A percentile compares a stretch with the other conserved stretches of the same genome.
Conservation (phyloP, 1,140 invertebrate genomes). For the Lasioglossum albipes region DNA sequence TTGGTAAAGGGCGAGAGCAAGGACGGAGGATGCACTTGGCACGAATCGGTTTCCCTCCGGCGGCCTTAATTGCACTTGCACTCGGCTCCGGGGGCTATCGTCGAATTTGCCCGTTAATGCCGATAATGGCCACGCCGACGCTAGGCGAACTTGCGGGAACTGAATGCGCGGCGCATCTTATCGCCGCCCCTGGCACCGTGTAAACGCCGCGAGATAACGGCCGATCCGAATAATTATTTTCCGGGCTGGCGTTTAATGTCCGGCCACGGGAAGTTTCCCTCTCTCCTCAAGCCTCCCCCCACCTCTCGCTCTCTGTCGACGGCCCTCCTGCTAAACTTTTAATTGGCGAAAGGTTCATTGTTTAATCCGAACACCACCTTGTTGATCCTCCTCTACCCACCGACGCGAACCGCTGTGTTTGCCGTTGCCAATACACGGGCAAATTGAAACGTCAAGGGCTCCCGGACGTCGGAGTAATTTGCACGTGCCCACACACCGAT, state of each 20-base stretch:
- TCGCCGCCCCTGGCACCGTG: conserved; percentile 27
- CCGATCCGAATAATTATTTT: conserved; percentile 50
- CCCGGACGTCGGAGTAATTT: background rate
- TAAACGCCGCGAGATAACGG: conserved; percentile 42
- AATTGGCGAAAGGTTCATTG: conserved; percentile 27
- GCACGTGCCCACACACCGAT: background rate
- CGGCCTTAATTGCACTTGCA: conserved; percentile 51
- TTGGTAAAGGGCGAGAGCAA: conserved; percentile 14
- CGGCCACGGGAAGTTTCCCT: conserved; percentile 2
- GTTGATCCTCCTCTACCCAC: background rate
- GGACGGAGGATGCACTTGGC: conserved; percentile 43
- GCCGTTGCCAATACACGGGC: background rate
- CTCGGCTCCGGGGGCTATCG: conserved; percentile 43
- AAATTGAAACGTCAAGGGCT: background rate
- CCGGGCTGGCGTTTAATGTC: conserved; percentile 23
- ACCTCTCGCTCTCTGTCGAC: background rate
- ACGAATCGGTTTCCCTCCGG: conserved; percentile 40
- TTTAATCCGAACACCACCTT: conserved; percentile 13
- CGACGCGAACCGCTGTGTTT: background rate
- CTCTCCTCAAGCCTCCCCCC: background rate
- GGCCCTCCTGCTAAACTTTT: conserved; percentile 17
- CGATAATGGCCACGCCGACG: conserved; percentile 56
- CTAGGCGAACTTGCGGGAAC: conserved; percentile 38
- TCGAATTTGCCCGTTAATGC: conserved; percentile 58
- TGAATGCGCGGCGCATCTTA: conserved; percentile 37